Evolutionary conservation across 2,113 vertebrate species (phyloP), one percentile per base, ranked within the genome.

Genomic region (Ranitomeya variabilis): DNA sequence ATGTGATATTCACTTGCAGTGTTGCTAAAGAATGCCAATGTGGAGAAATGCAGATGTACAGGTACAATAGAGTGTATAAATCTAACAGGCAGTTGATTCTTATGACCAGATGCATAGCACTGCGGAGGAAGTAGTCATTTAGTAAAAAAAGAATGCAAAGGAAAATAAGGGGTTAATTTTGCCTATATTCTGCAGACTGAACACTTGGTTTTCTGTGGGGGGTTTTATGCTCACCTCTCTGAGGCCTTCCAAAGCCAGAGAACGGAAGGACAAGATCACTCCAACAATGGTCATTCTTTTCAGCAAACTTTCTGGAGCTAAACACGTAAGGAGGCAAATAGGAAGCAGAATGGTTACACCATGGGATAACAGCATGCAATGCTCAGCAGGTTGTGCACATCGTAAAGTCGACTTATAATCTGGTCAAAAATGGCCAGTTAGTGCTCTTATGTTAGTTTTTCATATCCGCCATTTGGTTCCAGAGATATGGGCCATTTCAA

Each of bases 251-350:
- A 97, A 97, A 0, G 95, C 92, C 97, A 99, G 95, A 23, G 94
- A 91, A 1, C 96, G 94, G 91, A 99, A 99, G 86, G 95, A 96
- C 84, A 99, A 94, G 90, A 99, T 98, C 90, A 99, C 96, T 0
- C 98, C 98, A 3, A 99, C 95, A 93, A 99, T 99, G 81, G 96
- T 97, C 97, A 99, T 97, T 88, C 98, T 96, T 92, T 97, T 99
- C 91, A 99, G 91, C 67, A 98, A 92, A 0, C 95, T 99, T 2
- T 99, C 97, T 12, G 95, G 92, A 2, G 96, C 98, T 99, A 87
- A 16, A 74, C 10, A 69, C 1, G 9, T 23, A 23, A 37, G 1
- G 16, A 26, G 19, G 31, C 7, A 31, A 16, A 19, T 45, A 19
- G 2, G 37, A 76, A 37, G 8, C 26, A 73, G 8, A 73, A 31